These are phyloP conservation scores for Oncorhynchus kisutch DNA, from an alignment of 2,113 vertebrate genomes.

Conservation along the genomic window DNA sequence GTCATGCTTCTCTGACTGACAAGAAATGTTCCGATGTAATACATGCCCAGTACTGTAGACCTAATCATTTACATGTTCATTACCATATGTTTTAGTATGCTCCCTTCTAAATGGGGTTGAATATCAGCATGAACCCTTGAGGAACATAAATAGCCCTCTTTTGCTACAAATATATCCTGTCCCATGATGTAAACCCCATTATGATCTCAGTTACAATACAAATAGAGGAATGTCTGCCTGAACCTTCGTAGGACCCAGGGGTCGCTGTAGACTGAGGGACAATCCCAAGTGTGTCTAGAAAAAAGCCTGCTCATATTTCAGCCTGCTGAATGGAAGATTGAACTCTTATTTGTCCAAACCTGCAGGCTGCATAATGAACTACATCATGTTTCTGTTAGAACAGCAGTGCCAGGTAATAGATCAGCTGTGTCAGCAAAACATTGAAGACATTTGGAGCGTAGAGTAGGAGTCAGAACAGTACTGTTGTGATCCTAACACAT, in stretches of 20 bases:
- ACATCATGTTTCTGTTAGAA: slow-evolving; percentile 46
- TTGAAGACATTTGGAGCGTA: slow-evolving; percentile 12
- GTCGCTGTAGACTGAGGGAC: slow-evolving; percentile 25
- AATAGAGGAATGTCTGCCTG: slow-evolving; percentile 46
- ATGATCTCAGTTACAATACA: slow-evolving; percentile 43
- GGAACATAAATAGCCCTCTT: not conserved
- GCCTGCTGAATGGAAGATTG: slow-evolving; percentile 46
- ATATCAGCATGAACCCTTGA: not conserved
- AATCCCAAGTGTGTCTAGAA: slow-evolving; percentile 36
- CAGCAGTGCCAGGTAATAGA: slow-evolving; percentile 42
- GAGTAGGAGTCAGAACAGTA: not conserved
- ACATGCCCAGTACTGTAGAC: too few relatives aligned
- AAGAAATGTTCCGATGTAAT: too few relatives aligned
- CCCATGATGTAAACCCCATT: slow-evolving; percentile 41
- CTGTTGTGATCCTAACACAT: slow-evolving; percentile 5
- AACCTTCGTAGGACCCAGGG: not conserved
- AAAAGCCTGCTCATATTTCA: slow-evolving; percentile 50
- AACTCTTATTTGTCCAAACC: slow-evolving; percentile 52
- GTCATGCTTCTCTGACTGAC: too few relatives aligned
- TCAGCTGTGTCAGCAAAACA: slow-evolving; percentile 43
- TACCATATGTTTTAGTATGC: not conserved
- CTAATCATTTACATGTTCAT: not conserved
- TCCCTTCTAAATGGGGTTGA: not conserved
- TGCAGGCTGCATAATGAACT: slow-evolving; percentile 45
- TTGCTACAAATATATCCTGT: not conserved